phyloP scores from a whole-genome alignment of 92 coral and sea anemone genomes.

The Palythoa heliodiscus region DNA sequence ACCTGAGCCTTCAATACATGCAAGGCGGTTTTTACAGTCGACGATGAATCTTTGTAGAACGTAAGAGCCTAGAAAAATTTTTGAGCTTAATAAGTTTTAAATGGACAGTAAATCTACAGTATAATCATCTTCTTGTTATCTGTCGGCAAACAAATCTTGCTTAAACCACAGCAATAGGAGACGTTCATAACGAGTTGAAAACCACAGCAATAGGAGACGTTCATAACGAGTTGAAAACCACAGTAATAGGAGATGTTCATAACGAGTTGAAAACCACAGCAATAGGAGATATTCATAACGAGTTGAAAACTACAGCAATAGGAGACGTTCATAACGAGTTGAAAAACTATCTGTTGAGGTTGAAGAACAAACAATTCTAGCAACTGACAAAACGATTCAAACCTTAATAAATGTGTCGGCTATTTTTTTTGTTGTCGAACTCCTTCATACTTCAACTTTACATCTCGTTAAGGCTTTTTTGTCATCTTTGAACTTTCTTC shows the following conservation, averaged over 20 bases:
- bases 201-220: background rate
- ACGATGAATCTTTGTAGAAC: conserved; percentile 62
- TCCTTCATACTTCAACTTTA: no score
- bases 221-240: background rate
- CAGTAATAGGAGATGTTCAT: background rate
- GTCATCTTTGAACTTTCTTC: no score
- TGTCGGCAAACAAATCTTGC: background rate
- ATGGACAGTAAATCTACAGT: background rate
- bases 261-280: background rate
- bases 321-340: no score
- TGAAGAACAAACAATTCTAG: no score
- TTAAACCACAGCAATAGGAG: background rate
- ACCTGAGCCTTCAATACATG: conserved; percentile 88
- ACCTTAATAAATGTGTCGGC: no score
- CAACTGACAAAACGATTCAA: no score
- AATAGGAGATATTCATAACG: no score
- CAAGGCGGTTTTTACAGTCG: conserved; percentile 61
- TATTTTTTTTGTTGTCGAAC: no score
- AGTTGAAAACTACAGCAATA: no score
- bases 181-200: no score
- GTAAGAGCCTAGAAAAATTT: conserved; percentile 70
- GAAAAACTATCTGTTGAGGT: no score
- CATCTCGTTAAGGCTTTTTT: no score
- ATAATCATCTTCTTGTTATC: background rate
- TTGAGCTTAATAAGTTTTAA: background rate